A percentile compares a stretch with the other conserved stretches of the same genome.
Evolutionary conservation across 2,888 invertebrate species (phyloP).

Genomic region (Meta bourneti): DNA sequence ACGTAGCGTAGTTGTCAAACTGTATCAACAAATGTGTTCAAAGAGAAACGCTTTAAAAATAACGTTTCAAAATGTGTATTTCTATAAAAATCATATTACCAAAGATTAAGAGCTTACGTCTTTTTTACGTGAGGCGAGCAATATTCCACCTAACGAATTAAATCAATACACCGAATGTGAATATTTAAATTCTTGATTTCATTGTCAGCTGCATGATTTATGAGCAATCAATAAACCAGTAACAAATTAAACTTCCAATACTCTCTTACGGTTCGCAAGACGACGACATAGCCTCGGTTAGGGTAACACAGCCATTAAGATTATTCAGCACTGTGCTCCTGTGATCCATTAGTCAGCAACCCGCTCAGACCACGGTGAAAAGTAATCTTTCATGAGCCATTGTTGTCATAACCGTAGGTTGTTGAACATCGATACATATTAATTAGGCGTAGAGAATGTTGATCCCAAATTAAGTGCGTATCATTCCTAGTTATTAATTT

Average conservation of each 20-base stretch:
- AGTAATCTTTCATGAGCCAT: slow-evolving; percentile 60
- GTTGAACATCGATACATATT: slow-evolving; percentile 72
- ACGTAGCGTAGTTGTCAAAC: no score
- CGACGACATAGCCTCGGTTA: not conserved
- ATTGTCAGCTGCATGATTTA: not conserved
- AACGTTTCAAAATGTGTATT: no score
- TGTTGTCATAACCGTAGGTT: slow-evolving; percentile 62
- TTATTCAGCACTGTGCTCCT: slow-evolving; percentile 25
- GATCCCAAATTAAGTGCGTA: slow-evolving; percentile 45
- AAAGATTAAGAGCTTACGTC: no score
- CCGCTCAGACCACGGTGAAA: slow-evolving; percentile 15
- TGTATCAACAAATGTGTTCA: no score
- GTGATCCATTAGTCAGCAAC: not conserved
- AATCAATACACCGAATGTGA: not conserved
- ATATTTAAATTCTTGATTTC: not conserved
- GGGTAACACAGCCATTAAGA: slow-evolving; percentile 11
- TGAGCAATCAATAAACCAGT: not conserved
- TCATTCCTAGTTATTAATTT: slow-evolving; percentile 70
- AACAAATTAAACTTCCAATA: not conserved
- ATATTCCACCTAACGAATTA: not conserved
- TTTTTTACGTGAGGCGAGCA: no score
- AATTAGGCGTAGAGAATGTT: slow-evolving; percentile 54
- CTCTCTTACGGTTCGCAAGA: not conserved
- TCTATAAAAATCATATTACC: no score
- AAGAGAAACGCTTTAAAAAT: no score